phyloP scores from a whole-genome alignment of 2,888 invertebrate genomes.

The Idaea aversata region DNA sequence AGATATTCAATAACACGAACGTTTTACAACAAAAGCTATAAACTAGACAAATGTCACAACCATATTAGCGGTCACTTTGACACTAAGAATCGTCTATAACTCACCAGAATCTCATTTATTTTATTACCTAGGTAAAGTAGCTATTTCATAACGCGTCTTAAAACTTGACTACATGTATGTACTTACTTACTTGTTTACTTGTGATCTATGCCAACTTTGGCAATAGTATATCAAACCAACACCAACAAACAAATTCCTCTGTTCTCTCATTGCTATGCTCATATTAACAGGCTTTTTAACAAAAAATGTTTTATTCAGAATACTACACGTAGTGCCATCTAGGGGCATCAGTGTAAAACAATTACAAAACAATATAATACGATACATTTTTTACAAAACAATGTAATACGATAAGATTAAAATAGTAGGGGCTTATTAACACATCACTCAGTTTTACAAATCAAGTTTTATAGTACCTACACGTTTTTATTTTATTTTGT shows the following conservation, averaged over 20 bases:
- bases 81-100: neutral
- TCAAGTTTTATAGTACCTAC: no score
- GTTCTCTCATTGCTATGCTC: no score
- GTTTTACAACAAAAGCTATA: neutral
- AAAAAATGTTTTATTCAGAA: no score
- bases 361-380: no score
- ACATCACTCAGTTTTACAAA: no score
- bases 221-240: neutral
- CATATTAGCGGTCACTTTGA: neutral
- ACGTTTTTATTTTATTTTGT: no score
- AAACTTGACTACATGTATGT: neutral
- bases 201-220: neutral
- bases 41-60: neutral
- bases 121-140: neutral
- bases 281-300: no score
- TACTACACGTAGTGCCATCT: no score
- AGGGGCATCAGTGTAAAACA: no score
- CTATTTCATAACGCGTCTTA: neutral
- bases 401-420: no score
- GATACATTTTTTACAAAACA: no score
- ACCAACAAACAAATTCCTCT: neutral
- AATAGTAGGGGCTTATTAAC: no score
- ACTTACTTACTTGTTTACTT: neutral
- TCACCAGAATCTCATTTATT: slow-evolving; percentile 1
- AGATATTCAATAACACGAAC: neutral